phyloP scores from a whole-genome alignment of 2,113 vertebrate species.

The Coptodon bakossiorum region DNA sequence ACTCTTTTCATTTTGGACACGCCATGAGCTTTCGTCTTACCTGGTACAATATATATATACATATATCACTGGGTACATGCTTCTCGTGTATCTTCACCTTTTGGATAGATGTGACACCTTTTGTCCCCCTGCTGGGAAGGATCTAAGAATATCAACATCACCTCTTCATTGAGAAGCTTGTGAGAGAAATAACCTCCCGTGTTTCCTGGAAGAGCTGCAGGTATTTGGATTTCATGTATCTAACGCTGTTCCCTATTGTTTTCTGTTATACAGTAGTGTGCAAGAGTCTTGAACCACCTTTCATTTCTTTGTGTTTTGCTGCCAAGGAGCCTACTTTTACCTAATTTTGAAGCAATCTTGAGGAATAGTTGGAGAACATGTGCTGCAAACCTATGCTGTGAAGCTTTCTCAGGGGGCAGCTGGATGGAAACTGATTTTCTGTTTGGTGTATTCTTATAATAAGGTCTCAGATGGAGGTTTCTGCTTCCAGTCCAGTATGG shows the following conservation, averaged over 20 bases:
- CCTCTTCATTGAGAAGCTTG: neutral
- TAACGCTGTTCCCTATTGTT: neutral
- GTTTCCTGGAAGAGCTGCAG: neutral
- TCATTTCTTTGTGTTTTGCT: neutral
- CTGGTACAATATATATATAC: neutral
- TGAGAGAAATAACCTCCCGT: neutral
- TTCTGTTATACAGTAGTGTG: neutral
- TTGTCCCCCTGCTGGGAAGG: neutral
- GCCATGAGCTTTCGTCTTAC: neutral
- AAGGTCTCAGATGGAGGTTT: neutral
- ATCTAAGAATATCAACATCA: neutral
- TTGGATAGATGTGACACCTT: neutral
- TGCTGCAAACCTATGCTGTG: neutral
- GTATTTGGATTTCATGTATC: neutral
- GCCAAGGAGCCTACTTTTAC: neutral
- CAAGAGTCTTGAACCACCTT: neutral
- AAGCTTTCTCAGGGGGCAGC: neutral
- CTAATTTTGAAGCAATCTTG: neutral
- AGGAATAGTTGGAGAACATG: neutral
- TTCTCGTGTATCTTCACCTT: neutral
- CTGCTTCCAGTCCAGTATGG: neutral
- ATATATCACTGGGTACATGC: neutral
- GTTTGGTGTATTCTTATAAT: neutral
- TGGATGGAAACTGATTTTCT: neutral
- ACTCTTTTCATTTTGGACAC: neutral